Percentiles rank a stretch among this genome's conserved stretches.
Conservation (phyloP, 2,113 vertebrate genomes). For the Coptodon bakossiorum region DNA sequence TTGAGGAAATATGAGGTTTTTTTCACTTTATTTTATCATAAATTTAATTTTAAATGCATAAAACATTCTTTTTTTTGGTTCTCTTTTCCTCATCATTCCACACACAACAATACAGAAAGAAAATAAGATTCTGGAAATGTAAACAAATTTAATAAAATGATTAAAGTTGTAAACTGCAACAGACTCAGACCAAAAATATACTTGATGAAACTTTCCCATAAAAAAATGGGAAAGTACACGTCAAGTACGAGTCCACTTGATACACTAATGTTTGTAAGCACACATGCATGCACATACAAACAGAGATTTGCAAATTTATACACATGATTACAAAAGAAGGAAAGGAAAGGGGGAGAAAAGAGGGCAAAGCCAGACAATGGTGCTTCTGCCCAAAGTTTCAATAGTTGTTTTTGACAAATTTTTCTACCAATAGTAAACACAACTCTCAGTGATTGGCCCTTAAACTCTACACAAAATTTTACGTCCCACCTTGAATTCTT, state of each 20-base stretch:
- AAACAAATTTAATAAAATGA: not conserved
- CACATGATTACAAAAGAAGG: not conserved
- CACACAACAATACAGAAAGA: not conserved
- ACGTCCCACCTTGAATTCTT: not conserved
- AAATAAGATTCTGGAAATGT: not conserved
- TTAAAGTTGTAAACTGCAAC: not conserved
- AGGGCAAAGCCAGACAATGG: not conserved
- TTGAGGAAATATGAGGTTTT: not conserved
- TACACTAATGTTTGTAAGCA: not conserved
- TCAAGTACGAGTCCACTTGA: not conserved
- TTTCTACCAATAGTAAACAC: slow-evolving; percentile 25
- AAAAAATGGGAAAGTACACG: not conserved
- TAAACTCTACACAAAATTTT: not conserved
- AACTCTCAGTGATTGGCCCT: not conserved
- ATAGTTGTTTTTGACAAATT: slow-evolving; percentile 38
- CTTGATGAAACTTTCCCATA: not conserved
- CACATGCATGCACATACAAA: not conserved
- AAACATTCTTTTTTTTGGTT: not conserved
- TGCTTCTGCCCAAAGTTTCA: not conserved
- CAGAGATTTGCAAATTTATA: not conserved
- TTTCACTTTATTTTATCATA: fast-evolving
- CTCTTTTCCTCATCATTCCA: not conserved
- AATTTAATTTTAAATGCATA: not conserved
- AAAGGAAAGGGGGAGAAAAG: not conserved
- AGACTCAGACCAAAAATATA: not conserved